Conservation (phyloP, 2,113 vertebrate species). For the Neotoma lepida region DNA sequence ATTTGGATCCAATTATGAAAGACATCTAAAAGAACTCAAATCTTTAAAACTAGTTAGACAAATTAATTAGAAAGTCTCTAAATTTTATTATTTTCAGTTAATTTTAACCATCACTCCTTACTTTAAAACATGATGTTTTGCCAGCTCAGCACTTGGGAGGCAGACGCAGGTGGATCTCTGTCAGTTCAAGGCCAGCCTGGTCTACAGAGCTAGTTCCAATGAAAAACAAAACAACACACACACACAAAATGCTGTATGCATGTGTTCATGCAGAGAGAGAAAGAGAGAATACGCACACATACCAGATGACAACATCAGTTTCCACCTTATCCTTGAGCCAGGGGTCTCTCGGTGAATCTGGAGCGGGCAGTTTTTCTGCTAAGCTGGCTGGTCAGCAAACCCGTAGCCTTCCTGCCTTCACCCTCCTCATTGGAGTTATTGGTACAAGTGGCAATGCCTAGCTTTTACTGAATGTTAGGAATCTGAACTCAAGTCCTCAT, state of each 20-base stretch:
- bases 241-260: not conserved
- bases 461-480: not conserved
- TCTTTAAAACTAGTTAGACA: conserved; percentile 44
- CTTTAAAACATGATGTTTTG: conserved; percentile 31
- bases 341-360: not conserved
- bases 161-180: not conserved
- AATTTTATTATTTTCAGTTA: conserved; percentile 62
- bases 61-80: not conserved
- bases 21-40: conserved; percentile 6
- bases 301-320: not conserved
- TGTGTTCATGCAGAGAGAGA: not conserved
- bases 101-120: not conserved
- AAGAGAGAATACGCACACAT: no score
- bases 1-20: conserved; percentile 39
- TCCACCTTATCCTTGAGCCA: not conserved
- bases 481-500: not conserved
- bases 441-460: not conserved
- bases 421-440: no score
- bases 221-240: no score
- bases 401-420: not conserved
- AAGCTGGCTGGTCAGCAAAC: not conserved
- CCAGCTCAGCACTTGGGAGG: not conserved
- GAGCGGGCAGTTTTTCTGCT: not conserved
- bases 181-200: not conserved
- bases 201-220: not conserved